Conservation (phyloP, 1,140 invertebrate genomes). For the Ptiloglossa arizonensis region DNA sequence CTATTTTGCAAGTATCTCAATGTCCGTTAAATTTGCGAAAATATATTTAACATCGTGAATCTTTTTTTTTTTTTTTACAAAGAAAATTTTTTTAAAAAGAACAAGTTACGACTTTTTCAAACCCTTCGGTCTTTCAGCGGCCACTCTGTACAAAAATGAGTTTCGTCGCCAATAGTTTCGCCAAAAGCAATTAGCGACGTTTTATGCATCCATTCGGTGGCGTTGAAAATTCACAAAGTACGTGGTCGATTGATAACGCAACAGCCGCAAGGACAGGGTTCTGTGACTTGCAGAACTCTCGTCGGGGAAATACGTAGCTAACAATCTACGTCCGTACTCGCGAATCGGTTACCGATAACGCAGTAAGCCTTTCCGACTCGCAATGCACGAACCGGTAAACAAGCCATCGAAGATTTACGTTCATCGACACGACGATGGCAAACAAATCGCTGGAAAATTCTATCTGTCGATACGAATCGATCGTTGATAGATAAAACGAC, state of each 20-base stretch:
- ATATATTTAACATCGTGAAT: too few relatives aligned
- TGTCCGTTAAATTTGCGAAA: too few relatives aligned
- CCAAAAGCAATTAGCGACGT: background rate
- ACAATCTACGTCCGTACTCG: background rate
- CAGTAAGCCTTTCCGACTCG: background rate
- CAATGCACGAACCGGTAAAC: background rate
- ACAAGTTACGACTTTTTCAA: too few relatives aligned
- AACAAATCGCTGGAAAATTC: constrained; percentile 5
- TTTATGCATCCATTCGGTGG: background rate
- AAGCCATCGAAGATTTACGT: background rate
- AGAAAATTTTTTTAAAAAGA: too few relatives aligned
- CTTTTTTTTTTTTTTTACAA: too few relatives aligned
- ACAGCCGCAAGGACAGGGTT: background rate
- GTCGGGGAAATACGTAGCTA: background rate
- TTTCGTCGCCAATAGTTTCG: too few relatives aligned
- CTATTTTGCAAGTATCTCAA: too few relatives aligned
- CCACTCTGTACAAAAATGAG: too few relatives aligned
- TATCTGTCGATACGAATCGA: background rate
- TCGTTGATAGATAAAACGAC: background rate
- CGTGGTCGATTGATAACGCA: background rate
- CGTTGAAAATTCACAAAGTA: background rate
- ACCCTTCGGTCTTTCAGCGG: too few relatives aligned
- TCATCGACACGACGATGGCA: constrained; percentile 4
- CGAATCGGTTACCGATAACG: constrained; percentile 17
- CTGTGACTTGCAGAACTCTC: background rate